These are phyloP conservation scores for Australoheros facetus DNA, from an alignment of 2,797 vertebrate species.

Conservation along the genomic window DNA sequence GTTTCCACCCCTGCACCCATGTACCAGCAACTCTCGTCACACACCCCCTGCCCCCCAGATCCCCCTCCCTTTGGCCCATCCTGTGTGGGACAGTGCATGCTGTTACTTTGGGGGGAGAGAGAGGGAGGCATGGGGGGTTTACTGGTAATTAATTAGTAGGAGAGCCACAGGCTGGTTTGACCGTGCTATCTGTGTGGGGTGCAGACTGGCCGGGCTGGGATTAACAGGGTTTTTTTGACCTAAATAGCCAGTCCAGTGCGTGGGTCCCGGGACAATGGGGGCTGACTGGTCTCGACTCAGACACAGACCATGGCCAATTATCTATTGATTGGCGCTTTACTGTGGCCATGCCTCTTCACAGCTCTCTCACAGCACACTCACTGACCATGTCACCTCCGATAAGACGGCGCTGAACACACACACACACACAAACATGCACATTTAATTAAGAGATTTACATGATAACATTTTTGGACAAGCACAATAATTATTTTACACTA, in stretches of 20 bases:
- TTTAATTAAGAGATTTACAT: conserved; percentile 59
- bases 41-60: background rate
- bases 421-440: conserved; percentile 42
- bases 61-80: conserved; percentile 12
- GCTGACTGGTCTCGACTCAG: conserved; percentile 83
- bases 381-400: conserved; percentile 84
- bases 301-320: conserved; percentile 87
- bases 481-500: conserved; percentile 77
- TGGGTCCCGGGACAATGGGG: conserved; percentile 76
- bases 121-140: conserved; percentile 70
- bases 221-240: conserved; percentile 86
- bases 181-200: conserved; percentile 67
- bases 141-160: conserved; percentile 89
- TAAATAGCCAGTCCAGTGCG: conserved; percentile 87
- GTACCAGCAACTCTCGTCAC: conserved; percentile 51
- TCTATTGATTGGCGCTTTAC: conserved; percentile 89
- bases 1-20: conserved; percentile 63
- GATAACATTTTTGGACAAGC: conserved; percentile 71
- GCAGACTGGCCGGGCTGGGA: conserved; percentile 68
- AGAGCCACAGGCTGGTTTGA: conserved; percentile 72
- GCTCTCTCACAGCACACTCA: conserved; percentile 77
- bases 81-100: conserved; percentile 59
- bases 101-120: conserved; percentile 49
- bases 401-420: conserved; percentile 34
- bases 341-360: conserved; percentile 82